Evolutionary conservation across 2,113 vertebrate genomes (phyloP), one percentile per base, ranked within the genome.

Genomic region (Anoplopoma fimbria): DNA sequence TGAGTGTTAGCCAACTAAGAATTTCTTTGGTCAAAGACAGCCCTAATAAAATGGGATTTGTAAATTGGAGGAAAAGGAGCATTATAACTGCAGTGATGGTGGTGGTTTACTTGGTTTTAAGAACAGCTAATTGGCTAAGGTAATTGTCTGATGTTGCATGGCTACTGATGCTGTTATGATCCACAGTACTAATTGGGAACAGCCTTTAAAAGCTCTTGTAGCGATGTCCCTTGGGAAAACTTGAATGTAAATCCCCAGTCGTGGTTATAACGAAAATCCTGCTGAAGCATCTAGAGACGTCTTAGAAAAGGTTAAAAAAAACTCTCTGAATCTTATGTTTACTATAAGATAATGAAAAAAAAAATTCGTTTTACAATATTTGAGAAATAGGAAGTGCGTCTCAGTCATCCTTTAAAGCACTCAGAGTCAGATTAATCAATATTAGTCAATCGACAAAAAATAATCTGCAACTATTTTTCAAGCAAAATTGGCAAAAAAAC

Each of bases 261-360:
- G 85, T n/a, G 62, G 45, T 78, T 70, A 81, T 78, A 67, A 81
- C 45, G 7, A 9, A 4, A 27, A 40, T 57, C 21, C 31, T 21
- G 5, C 12, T 0, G 4, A 58, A 53, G 36, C 70, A 67, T 25
- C 69, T 6, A 40, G 60, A 81, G 61, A 77, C 25, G 17, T 73
- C 9, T 2, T 6, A 21, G 14, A 31, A 62, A 73, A 74, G 15
- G 4, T 75, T n/a, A 34, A 57, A 55, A 82, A 55, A 25, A 76
- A 6, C 29, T 74, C 29, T 62, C 31, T 62, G 0, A 60, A 40
- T 47, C 27, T 33, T 53, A 71, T 84, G 19, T 71, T 47, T 15
- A 25, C 33, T 15, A 4, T 73, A 10, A 53, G 2, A 57, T 67
- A 29, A 27, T 55, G 5, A 3, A 51, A 51, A 19, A 19, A 47